Conservation (phyloP, 2,888 invertebrate species). For the Ceraclea dissimilis region DNA sequence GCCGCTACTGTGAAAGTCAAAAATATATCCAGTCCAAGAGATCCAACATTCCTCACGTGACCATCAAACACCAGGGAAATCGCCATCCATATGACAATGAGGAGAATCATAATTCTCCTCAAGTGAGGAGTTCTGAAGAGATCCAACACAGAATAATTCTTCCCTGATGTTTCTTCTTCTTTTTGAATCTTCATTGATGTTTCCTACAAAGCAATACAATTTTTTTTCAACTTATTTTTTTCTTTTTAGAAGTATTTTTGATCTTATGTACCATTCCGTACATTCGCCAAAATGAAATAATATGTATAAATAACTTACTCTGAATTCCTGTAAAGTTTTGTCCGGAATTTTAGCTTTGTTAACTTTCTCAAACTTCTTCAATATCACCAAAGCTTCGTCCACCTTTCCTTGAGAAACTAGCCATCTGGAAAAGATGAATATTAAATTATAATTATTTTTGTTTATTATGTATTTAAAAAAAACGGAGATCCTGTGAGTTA, state of each 20-base stretch:
- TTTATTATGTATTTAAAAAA: background rate
- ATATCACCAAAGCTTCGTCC: constrained; percentile 68
- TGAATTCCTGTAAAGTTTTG: constrained; percentile 65
- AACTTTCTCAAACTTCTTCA: constrained; percentile 71
- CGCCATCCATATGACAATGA: constrained; percentile 85
- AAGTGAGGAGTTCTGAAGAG: constrained; percentile 72
- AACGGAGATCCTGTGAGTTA: no score
- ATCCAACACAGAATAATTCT: constrained; percentile 70
- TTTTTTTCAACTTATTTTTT: background rate
- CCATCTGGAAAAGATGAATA: constrained; percentile 55
- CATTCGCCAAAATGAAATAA: no score
- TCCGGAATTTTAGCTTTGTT: constrained; percentile 70
- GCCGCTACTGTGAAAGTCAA: constrained; percentile 78
- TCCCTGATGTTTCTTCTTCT: constrained; percentile 62
- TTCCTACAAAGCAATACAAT: constrained; percentile 41
- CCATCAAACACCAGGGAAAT: constrained; percentile 83
- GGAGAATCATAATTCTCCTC: constrained; percentile 65
- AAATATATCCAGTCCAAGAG: constrained; percentile 75
- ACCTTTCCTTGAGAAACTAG: constrained; percentile 78
- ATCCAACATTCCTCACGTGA: constrained; percentile 81
- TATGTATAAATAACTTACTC: constrained; percentile 43
- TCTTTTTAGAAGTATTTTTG: background rate
- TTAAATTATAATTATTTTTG: background rate
- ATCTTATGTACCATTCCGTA: no score
- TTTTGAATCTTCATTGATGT: constrained; percentile 61